These are phyloP conservation scores for Cephus sareptanus DNA, from an alignment of 2,888 invertebrate species.

Conservation along the genomic window DNA sequence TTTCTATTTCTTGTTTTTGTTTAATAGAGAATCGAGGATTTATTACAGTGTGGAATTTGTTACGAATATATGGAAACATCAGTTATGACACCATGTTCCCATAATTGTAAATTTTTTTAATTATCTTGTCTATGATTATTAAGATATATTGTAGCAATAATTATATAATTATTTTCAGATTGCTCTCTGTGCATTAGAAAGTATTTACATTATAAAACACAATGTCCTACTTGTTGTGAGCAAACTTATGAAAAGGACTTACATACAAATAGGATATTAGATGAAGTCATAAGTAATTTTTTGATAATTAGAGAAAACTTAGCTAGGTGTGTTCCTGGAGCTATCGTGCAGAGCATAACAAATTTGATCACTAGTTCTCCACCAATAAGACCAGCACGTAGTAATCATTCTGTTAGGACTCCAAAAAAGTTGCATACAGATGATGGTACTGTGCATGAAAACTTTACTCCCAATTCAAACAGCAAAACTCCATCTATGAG, in stretches of 20 bases:
- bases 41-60: conserved; percentile 67
- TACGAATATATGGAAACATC: conserved; percentile 67
- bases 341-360: conserved; percentile 23
- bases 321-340: conserved; percentile 40
- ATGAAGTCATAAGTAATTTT: conserved; percentile 63
- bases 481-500: not conserved
- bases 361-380: conserved; percentile 19
- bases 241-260: conserved; percentile 66
- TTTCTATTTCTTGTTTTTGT: conserved; percentile 22
- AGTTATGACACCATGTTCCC: conserved; percentile 68
- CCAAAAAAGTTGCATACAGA: conserved; percentile 21
- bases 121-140: not conserved
- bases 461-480: not conserved
- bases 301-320: conserved; percentile 56
- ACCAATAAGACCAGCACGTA: conserved; percentile 35
- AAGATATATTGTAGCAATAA: conserved; percentile 7
- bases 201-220: conserved; percentile 66
- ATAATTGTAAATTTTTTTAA: conserved; percentile 65
- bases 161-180: conserved; percentile 56
- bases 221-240: conserved; percentile 68
- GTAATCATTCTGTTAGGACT: conserved; percentile 30
- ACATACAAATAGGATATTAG: conserved; percentile 66
- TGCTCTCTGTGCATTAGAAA: conserved; percentile 69
- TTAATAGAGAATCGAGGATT: conserved; percentile 65
- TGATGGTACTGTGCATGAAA: not conserved